Evolutionary conservation across 2,113 vertebrate genomes (phyloP).

Genomic region (Leucosticte australis): DNA sequence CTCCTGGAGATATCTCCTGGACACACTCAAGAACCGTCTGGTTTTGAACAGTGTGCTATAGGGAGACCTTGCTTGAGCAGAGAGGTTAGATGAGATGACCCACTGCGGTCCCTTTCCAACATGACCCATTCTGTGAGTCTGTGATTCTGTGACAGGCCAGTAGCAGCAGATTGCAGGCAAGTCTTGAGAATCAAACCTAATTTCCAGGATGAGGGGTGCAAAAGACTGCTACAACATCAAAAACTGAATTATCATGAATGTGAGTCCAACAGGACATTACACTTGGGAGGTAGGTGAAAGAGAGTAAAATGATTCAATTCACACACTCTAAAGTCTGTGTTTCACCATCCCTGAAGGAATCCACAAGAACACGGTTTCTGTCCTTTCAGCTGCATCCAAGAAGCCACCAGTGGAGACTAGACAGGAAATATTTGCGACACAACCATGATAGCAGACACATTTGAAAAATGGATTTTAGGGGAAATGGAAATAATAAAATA

Average conservation of each 20-base stretch:
- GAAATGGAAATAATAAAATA: neutral
- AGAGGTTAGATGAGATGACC: neutral
- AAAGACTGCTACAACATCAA: neutral
- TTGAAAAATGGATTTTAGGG: neutral
- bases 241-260: neutral
- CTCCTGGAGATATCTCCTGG: neutral
- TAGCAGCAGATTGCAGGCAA: neutral
- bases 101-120: neutral
- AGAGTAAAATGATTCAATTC: neutral
- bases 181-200: neutral
- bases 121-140: neutral
- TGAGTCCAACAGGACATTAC: accelerated
- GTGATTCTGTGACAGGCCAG: neutral
- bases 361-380: neutral
- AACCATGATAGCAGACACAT: accelerated
- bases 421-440: neutral
- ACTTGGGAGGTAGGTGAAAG: neutral
- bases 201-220: neutral
- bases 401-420: neutral
- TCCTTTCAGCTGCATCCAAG: neutral
- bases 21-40: neutral
- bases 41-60: neutral
- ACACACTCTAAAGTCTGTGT: neutral
- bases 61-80: neutral
- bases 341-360: neutral